Evolutionary conservation across 2,113 vertebrate species (phyloP), one percentile per base, ranked within the genome.

Genomic region (Alaudala cheleensis): DNA sequence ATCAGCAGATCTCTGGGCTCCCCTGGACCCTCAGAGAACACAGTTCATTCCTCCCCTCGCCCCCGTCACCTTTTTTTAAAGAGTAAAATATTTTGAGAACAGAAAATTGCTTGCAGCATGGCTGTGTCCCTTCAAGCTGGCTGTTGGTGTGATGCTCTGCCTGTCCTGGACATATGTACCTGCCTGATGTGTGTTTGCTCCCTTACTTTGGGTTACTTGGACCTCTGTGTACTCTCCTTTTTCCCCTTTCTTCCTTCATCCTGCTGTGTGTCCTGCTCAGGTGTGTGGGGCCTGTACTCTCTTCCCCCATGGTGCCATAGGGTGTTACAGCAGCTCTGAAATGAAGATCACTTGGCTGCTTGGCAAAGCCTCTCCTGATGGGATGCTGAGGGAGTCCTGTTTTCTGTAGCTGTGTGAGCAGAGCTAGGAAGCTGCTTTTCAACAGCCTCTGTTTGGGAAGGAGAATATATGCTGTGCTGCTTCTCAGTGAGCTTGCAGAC

Each of bases 231-330:
- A 3, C 0, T 2, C 29, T n/a, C 2, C 29, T 44, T 58, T 69
- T 49, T 8, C 15, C 40, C 21, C 5, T 28, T 17, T 4, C 34
- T 54, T 78, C 25, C 45, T 29, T 29, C 1, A 6, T 47, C 28
- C 11, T 39, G 37, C 51, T 2, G 1, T 29, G 28, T 11, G 14
- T 45, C 47, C 34, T 10, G 44, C 33, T 29, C 9, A 4, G 44
- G 24, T 31, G 9, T 42, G 14, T 2, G 17, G 20, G 29, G 5
- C 58, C 66, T 50, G 34, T 49, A 44, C 11, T 29, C 14, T 24
- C n/a, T 34, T 50, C 29, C 45, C 1, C 0, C 9, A 3, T 3
- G 7, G 58, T 37, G 25, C 31, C 5, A 1, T 44, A 31, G 42
- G 37, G 37, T 7, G 9, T 39, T 49, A 10, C 1, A 2, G 74